Base-by-base conservation (phyloP, 2,888 invertebrate species). In the Plusia festucae region DNA sequence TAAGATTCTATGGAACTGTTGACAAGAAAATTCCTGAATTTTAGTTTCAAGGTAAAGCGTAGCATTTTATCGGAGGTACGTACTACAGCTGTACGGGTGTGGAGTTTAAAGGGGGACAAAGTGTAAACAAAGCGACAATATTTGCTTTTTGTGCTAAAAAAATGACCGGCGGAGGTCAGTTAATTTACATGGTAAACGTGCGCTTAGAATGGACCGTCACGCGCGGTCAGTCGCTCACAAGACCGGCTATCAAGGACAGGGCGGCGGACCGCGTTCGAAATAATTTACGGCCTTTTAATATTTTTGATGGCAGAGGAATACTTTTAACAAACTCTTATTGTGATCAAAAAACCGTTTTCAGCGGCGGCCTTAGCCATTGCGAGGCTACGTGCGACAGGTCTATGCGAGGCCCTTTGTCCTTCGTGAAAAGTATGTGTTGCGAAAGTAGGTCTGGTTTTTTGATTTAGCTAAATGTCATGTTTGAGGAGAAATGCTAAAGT, bases 181-280 rank as follows among this genome's bases (percentile, higher is more conserved):
- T 92, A 88, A 95, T 95, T 95, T 94, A 90, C 92, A 95, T 95
- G 84, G 90, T 92, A 95, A 95, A 93, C 91, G 90, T 84, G 86
- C 91, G 91, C 90, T 95, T 95, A 94, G 93, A 91, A 95, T 95
- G 95, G 89, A 85, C 81, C 88, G 94, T 88, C 95, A 95, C 95
- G 95, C 87, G 88, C 94, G 91, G 80, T 79, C 84, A 84, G 76
- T 86, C 85, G 82, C 84, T 84, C 86, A 85, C 85, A 91, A 90
- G 90, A 89, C 86, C 84, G 78, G 84, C 70, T 79, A 77, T 79
- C 75, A 82, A 82, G 80, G 80, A 77, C 70, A 70, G 79, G 73
- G 59, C 52, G 70, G 53, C 9, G 60, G 52, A 58, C 24, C 52
- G 52, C 58, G 52, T 44, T 53, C 53, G 53, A 65, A 61, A 78